A percentile compares a stretch with the other conserved stretches of the same genome.
phyloP scores from a whole-genome alignment of 2,113 vertebrate species.

The Mus spicilegus region DNA sequence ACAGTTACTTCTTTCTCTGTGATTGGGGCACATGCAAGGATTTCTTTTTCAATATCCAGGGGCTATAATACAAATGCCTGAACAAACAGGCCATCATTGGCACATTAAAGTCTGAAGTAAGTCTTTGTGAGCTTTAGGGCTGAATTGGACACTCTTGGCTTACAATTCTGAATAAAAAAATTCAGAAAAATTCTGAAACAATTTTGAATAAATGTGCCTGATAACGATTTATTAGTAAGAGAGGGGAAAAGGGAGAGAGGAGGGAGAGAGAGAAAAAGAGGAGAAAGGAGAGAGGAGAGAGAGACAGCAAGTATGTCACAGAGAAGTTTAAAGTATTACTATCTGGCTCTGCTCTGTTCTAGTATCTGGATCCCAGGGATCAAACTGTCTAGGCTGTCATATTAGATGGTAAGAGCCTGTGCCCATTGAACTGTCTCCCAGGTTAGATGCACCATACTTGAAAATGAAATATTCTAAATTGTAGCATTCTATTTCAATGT shows the following conservation, averaged over 20 bases:
- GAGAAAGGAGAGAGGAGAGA: not conserved
- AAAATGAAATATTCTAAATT: not conserved
- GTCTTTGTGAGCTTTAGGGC: slow-evolving; percentile 25
- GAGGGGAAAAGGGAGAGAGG: not conserved
- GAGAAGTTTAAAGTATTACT: not conserved
- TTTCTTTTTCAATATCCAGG: slow-evolving; percentile 56
- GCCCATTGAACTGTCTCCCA: not conserved
- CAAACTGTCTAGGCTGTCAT: not conserved
- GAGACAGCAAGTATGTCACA: not conserved
- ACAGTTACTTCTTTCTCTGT: not conserved
- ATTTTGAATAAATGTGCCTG: not conserved
- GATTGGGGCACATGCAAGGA: not conserved
- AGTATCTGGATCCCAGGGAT: not conserved
- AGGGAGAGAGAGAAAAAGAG: too few species aligned
- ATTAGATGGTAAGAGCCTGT: too few species aligned
- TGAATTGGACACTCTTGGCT: not conserved
- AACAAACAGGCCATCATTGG: not conserved
- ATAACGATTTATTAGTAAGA: not conserved
- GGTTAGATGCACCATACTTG: not conserved
- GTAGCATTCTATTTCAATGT: slow-evolving; percentile 19
- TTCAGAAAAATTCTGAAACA: too few species aligned
- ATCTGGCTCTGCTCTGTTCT: not conserved
- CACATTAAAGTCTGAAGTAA: slow-evolving; percentile 42
- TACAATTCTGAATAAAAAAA: slow-evolving; percentile 8
- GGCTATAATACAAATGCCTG: slow-evolving; percentile 42